Evolutionary conservation across 2,797 vertebrate genomes (phyloP).

Genomic region (Poecile montanus): DNA sequence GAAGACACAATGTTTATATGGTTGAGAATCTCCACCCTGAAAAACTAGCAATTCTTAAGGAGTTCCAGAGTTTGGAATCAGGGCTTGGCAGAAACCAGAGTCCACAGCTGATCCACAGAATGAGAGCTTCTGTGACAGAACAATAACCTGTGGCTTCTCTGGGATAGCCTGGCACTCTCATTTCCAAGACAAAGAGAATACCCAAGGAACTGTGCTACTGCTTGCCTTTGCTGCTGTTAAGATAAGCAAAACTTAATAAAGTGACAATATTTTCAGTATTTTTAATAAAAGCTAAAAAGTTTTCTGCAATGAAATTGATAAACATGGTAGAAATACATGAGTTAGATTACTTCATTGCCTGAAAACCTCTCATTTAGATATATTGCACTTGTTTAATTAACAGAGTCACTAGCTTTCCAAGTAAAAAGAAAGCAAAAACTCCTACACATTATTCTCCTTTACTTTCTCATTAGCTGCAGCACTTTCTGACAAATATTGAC

Average conservation of each 20-base stretch:
- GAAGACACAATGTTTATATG: background rate
- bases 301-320: background rate
- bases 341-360: background rate
- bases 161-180: background rate
- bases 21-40: background rate
- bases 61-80: background rate
- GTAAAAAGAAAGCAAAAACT: slow-evolving; percentile 28
- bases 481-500: slow-evolving; percentile 65
- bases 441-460: slow-evolving; percentile 21
- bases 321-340: background rate
- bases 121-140: background rate
- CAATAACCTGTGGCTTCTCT: background rate
- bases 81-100: background rate
- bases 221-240: background rate
- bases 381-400: slow-evolving; percentile 5
- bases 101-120: background rate
- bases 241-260: background rate
- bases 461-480: slow-evolving; percentile 47
- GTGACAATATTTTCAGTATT: background rate
- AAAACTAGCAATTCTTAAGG: background rate
- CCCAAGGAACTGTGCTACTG: background rate
- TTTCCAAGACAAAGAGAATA: background rate
- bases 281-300: background rate
- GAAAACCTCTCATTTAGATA: background rate
- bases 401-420: background rate